These are phyloP conservation scores for Phylloscopus whistleri DNA, from an alignment of 2,113 vertebrate genomes.

Conservation along the genomic window DNA sequence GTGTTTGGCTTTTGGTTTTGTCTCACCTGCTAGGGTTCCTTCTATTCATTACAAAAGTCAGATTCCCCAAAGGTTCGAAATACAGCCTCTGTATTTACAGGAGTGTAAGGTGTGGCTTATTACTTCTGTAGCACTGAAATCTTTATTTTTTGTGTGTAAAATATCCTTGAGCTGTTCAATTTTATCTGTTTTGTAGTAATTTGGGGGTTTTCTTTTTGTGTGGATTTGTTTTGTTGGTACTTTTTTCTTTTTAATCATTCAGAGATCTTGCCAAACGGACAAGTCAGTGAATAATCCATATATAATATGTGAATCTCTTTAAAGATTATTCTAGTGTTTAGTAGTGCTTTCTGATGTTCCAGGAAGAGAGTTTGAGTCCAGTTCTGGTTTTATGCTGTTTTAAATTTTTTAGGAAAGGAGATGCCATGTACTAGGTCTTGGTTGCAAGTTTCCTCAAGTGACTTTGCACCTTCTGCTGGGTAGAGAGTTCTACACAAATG, in stretches of 20 bases:
- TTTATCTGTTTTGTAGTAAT: not conserved
- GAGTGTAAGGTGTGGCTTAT: not conserved
- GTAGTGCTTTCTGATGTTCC: not conserved
- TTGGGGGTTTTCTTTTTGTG: not conserved
- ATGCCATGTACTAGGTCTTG: not conserved
- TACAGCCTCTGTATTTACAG: not conserved
- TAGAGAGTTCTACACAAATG: not conserved
- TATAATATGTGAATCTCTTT: conserved; percentile 11
- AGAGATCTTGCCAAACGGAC: not conserved
- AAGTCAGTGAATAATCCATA: not conserved
- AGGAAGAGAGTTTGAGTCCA: not conserved
- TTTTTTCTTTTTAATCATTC: not conserved
- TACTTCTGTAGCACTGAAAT: not conserved
- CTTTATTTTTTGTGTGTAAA: not conserved
- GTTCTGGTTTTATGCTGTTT: not conserved
- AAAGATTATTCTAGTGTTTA: not conserved
- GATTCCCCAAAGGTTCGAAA: not conserved
- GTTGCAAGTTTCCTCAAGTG: not conserved
- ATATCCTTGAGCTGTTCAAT: not conserved
- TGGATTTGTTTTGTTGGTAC: not conserved
- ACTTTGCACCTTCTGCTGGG: not conserved
- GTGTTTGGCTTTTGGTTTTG: not conserved
- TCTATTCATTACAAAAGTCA: not conserved
- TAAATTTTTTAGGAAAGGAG: not conserved
- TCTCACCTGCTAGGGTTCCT: not conserved